Evolutionary conservation across 2,797 vertebrate species (phyloP).

Genomic region (Sarcophilus harrisii): DNA sequence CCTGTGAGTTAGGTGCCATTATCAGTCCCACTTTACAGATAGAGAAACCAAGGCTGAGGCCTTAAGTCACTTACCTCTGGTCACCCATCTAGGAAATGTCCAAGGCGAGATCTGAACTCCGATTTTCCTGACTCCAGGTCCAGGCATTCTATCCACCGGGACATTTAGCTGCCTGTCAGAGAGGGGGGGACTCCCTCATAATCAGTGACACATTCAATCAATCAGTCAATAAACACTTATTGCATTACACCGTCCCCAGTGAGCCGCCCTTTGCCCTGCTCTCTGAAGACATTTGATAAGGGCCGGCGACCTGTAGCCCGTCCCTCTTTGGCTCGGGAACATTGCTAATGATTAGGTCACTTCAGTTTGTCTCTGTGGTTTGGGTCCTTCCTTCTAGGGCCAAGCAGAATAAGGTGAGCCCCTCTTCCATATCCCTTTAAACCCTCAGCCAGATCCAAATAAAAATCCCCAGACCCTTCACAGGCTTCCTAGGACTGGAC

Average conservation of each 20-base stretch:
- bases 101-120: background rate
- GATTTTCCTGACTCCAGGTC: background rate
- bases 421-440: background rate
- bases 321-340: background rate
- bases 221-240: background rate
- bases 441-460: background rate
- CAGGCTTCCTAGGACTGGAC: background rate
- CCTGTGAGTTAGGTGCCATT: background rate
- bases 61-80: background rate
- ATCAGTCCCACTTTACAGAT: background rate
- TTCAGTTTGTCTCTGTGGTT: background rate
- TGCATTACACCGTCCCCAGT: background rate
- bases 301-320: background rate
- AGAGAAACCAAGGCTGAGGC: background rate
- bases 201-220: background rate
- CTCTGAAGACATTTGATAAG: background rate
- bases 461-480: background rate
- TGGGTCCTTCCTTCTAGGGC: background rate
- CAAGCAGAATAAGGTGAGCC: background rate
- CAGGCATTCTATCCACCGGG: background rate
- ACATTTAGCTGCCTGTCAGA: background rate
- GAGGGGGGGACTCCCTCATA: background rate
- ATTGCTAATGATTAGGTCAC: background rate
- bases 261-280: background rate
- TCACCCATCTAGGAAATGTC: background rate